Evolutionary conservation across 2,888 invertebrate genomes (phyloP).

Genomic region (Doris montereyensis): DNA sequence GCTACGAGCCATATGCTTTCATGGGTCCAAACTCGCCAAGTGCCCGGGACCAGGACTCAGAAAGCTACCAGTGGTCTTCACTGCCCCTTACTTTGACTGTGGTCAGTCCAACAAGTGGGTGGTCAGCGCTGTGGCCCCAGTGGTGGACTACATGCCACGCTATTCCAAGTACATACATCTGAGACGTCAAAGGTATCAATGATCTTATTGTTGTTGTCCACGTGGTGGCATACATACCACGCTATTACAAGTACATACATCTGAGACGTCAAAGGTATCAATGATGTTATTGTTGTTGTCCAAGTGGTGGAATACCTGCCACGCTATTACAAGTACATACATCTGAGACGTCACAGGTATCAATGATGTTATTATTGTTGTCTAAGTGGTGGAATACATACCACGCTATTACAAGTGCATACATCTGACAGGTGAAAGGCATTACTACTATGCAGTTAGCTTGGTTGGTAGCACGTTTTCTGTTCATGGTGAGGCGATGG

Average conservation of each 20-base stretch:
- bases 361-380: too few relatives aligned
- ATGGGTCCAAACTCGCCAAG: slow-evolving; percentile 65
- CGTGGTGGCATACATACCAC: slow-evolving; percentile 92
- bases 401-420: too few relatives aligned
- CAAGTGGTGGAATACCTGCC: slow-evolving; percentile 92
- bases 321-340: slow-evolving; percentile 62
- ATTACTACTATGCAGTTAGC: too few relatives aligned
- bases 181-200: too few relatives aligned
- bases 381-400: too few relatives aligned
- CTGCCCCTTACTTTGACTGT: slow-evolving; percentile 95
- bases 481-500: too few relatives aligned
- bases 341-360: slow-evolving; percentile 58
- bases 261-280: slow-evolving; percentile 55
- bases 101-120: slow-evolving; percentile 95
- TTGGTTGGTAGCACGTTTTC: too few relatives aligned
- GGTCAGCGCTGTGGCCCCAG: slow-evolving; percentile 91
- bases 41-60: slow-evolving; percentile 46
- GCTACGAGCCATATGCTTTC: slow-evolving; percentile 54
- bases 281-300: slow-evolving; percentile 51
- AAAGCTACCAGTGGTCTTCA: slow-evolving; percentile 90
- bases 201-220: slow-evolving; percentile 94
- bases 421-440: too few relatives aligned
- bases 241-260: slow-evolving; percentile 64
- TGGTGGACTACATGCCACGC: slow-evolving; percentile 91
- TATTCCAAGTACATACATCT: slow-evolving; percentile 65